phyloP scores from a whole-genome alignment of 2,113 vertebrate species.

The Trogon surrucura region DNA sequence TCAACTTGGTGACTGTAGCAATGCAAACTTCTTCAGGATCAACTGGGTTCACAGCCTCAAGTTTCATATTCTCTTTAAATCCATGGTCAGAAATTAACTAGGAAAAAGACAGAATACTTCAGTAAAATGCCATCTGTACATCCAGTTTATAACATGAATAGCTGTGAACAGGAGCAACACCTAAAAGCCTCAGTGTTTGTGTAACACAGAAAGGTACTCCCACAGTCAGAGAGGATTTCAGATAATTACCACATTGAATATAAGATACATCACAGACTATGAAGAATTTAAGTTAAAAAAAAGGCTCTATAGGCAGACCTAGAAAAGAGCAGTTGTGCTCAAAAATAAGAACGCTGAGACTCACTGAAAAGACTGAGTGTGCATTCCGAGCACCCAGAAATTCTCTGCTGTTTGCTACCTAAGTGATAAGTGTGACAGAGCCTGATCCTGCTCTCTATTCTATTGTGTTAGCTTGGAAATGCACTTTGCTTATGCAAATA shows the following conservation, averaged over 20 bases:
- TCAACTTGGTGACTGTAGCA: constrained; percentile 88
- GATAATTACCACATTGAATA: not conserved
- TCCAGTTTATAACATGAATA: not conserved
- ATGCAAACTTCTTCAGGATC: constrained; percentile 93
- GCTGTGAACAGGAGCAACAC: not conserved
- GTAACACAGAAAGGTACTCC: not conserved
- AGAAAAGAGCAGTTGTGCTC: not conserved
- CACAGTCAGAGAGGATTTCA: not conserved
- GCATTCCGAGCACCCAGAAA: not conserved
- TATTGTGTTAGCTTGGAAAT: constrained; percentile 1
- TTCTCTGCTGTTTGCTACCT: not conserved
- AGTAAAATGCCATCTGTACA: not conserved
- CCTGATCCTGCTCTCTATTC: not conserved
- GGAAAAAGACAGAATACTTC: not conserved
- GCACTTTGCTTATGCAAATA: not conserved
- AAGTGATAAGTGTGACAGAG: not conserved
- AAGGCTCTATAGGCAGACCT: not conserved
- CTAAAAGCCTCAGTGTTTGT: not conserved
- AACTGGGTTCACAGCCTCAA: constrained; percentile 93
- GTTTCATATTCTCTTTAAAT: constrained; percentile 95
- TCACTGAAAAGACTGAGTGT: not conserved
- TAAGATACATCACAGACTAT: not conserved
- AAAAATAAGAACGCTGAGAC: not conserved
- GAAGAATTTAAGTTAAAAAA: not conserved
- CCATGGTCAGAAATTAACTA: constrained; percentile 88